These are phyloP conservation scores for Heliocidaris tuberculata DNA, from an alignment of 35 echinoderm and acorn worm genomes.

Conservation along the genomic window DNA sequence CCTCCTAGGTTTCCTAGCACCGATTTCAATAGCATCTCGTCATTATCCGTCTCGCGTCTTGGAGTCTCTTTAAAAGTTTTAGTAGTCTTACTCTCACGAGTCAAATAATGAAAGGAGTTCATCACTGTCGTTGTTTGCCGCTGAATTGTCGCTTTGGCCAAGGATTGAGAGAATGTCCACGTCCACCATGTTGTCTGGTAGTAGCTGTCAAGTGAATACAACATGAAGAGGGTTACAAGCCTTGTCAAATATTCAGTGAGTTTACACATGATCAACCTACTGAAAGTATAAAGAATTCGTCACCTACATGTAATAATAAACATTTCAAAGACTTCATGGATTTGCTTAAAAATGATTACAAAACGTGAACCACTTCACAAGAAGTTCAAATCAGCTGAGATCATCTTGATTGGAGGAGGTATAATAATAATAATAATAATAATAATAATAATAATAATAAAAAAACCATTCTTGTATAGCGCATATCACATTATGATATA, in stretches of 20 bases:
- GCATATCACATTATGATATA: too few relatives aligned
- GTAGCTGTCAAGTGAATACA: conserved; percentile 64
- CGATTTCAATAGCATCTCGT: not conserved
- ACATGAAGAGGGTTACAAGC: not conserved
- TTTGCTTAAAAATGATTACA: too few relatives aligned
- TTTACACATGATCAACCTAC: not conserved
- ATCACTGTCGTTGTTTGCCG: conserved; percentile 77
- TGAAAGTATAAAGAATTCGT: not conserved
- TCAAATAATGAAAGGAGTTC: conserved; percentile 96
- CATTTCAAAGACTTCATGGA: not conserved
- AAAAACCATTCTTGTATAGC: too few relatives aligned
- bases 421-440: too few relatives aligned
- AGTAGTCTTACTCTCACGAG: conserved; percentile 51
- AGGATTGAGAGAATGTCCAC: conserved; percentile 89
- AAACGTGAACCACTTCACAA: too few relatives aligned
- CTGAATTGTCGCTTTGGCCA: conserved; percentile 73
- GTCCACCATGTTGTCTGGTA: conserved; percentile 87
- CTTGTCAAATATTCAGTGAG: not conserved
- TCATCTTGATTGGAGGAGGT: too few relatives aligned
- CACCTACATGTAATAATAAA: not conserved
- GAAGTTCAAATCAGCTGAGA: too few relatives aligned
- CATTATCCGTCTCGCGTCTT: not conserved
- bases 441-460: too few relatives aligned
- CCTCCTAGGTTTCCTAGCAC: not conserved
- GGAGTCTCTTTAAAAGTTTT: not conserved